phyloP scores from a whole-genome alignment of 2,113 vertebrate genomes.

The Columba janthina region DNA sequence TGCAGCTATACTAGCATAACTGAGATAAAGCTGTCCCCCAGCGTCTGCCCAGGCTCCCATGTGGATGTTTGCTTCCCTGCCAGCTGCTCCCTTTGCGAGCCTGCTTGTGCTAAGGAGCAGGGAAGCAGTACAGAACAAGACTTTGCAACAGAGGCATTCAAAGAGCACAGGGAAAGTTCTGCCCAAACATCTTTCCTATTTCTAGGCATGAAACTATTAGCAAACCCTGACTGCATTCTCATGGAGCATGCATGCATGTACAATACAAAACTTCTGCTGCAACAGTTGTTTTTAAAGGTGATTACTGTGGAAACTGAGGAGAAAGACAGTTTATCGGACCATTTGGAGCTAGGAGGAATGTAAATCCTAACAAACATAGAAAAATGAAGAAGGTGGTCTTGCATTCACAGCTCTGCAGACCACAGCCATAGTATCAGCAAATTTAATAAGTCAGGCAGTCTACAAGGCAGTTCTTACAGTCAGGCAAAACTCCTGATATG shows the following conservation, averaged over 20 bases:
- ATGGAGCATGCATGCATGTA: too few species aligned
- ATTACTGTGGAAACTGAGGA: neutral
- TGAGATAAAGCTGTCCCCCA: rapidly evolving
- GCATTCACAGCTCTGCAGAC: neutral
- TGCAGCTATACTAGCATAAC: neutral
- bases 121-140: neutral
- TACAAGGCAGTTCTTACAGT: neutral
- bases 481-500: neutral
- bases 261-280: neutral
- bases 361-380: neutral
- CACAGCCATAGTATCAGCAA: neutral
- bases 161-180: neutral
- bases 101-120: neutral
- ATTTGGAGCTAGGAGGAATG: neutral
- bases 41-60: neutral
- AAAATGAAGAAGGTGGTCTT: neutral
- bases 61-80: neutral
- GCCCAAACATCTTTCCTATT: neutral
- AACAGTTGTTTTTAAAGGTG: neutral
- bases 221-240: neutral
- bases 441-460: neutral
- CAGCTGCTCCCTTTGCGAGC: neutral
- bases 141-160: neutral
- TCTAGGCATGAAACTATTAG: neutral
- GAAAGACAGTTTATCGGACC: neutral